These are phyloP conservation scores for Sebastes diploproa DNA, from an alignment of 2,797 vertebrate species.

Conservation along the genomic window DNA sequence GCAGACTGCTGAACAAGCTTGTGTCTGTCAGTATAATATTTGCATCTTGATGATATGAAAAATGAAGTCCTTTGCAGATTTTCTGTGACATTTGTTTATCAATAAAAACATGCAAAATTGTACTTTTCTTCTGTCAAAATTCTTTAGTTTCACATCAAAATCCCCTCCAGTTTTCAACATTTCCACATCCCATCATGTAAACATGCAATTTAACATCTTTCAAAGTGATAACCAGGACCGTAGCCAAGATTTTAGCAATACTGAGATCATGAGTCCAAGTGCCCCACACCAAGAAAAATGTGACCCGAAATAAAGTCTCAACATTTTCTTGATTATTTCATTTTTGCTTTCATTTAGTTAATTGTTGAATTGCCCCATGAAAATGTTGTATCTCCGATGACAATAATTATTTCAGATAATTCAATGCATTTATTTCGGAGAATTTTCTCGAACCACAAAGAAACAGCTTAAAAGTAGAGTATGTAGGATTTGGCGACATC, in stretches of 20 bases:
- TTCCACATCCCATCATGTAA: background rate
- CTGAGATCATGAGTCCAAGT: background rate
- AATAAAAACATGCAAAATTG: background rate
- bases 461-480: background rate
- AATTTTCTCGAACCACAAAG: background rate
- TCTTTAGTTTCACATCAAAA: background rate
- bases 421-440: background rate
- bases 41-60: background rate
- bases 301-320: background rate
- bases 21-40: conserved; percentile 1
- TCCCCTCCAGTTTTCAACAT: background rate
- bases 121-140: background rate
- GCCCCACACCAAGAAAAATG: background rate
- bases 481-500: too few relatives aligned
- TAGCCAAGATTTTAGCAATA: background rate
- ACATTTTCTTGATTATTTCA: background rate
- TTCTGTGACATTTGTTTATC: background rate
- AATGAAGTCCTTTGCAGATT: background rate
- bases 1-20: conserved; percentile 23
- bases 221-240: background rate
- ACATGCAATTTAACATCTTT: background rate
- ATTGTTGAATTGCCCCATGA: background rate
- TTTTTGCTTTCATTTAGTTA: background rate
- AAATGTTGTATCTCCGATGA: background rate
- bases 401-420: background rate